Evolutionary conservation across 2,113 vertebrate species (phyloP).

Genomic region (Rousettus leschenaultii): DNA sequence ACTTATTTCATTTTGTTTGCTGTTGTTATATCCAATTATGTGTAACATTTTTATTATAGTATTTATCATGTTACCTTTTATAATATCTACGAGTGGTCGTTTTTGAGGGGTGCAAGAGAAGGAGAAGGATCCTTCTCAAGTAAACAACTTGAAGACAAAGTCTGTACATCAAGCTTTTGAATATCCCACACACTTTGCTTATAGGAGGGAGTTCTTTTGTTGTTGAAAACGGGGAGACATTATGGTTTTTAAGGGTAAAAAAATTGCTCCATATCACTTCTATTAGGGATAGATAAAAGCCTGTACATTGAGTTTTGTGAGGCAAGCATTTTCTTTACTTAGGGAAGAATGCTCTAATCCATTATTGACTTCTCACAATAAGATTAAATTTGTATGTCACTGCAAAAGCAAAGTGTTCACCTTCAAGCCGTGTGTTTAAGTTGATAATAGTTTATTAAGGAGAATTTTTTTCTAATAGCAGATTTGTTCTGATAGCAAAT

Average conservation of each 20-base stretch:
- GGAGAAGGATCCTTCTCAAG: not conserved
- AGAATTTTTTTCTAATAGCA: not conserved
- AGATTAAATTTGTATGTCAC: constrained; percentile 34
- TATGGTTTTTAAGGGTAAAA: not conserved
- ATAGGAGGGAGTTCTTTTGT: not conserved
- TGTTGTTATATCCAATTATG: not conserved
- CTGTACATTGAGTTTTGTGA: not conserved
- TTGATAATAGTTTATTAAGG: not conserved
- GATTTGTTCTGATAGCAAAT: constrained; percentile 11
- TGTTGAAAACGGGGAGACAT: not conserved
- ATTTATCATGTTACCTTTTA: not conserved
- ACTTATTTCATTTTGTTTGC: constrained; percentile 14
- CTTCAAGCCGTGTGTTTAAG: not conserved
- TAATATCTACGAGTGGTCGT: constrained; percentile 15
- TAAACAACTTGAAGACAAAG: not conserved
- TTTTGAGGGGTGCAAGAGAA: not conserved
- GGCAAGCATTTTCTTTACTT: not conserved
- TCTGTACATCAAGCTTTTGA: not conserved
- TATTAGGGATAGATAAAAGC: not conserved
- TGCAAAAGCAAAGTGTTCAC: not conserved
- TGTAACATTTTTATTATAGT: not conserved
- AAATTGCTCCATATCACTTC: not conserved
- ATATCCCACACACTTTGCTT: not conserved
- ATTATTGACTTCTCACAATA: not conserved
- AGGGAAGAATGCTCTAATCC: constrained; percentile 17